A percentile compares a stretch with the other conserved stretches of the same genome.
Conservation (phyloP, 1,140 invertebrate genomes). For the Schlechtendalia chinensis region DNA sequence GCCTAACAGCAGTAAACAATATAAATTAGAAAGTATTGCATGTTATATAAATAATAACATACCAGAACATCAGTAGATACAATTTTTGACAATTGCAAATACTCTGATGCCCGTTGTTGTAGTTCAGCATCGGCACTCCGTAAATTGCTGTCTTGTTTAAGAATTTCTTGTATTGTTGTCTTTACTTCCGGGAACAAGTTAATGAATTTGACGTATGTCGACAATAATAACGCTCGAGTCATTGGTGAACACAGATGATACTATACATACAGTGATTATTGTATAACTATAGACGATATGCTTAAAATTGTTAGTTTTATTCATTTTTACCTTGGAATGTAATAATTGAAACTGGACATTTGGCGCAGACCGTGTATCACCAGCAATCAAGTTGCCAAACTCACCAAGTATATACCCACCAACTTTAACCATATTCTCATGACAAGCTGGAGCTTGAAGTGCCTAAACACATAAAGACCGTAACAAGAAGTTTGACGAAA, state of each 20-base stretch:
- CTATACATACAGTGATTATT: constrained; percentile 57
- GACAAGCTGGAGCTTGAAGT: constrained; percentile 95
- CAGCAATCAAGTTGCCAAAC: constrained; percentile 99
- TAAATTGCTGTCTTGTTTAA: constrained; percentile 93
- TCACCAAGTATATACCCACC: constrained; percentile 99
- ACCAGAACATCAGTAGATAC: constrained; percentile 94
- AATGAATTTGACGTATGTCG: constrained; percentile 99
- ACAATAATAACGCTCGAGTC: constrained; percentile 92
- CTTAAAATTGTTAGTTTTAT: not conserved
- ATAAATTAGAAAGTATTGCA: not conserved
- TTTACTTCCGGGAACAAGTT: constrained; percentile 99
- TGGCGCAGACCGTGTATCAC: constrained; percentile 94
- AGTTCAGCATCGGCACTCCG: constrained; percentile 96
- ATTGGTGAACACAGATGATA: constrained; percentile 96
- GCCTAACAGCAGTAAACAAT: constrained; percentile 64
- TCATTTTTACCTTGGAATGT: constrained; percentile 78
- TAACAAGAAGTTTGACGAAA: no score
- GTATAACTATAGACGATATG: not conserved
- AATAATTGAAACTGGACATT: constrained; percentile 93
- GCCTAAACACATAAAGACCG: constrained; percentile 62
- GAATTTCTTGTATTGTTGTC: constrained; percentile 92
- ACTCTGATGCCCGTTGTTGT: constrained; percentile 97
- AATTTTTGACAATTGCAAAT: constrained; percentile 93
- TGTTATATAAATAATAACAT: constrained; percentile 51
- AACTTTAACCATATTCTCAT: constrained; percentile 99